Percentiles rank a stretch among this genome's conserved stretches.
These are phyloP conservation scores for Sterna hirundo DNA, from an alignment of 2,113 vertebrate species.

Conservation along the genomic window DNA sequence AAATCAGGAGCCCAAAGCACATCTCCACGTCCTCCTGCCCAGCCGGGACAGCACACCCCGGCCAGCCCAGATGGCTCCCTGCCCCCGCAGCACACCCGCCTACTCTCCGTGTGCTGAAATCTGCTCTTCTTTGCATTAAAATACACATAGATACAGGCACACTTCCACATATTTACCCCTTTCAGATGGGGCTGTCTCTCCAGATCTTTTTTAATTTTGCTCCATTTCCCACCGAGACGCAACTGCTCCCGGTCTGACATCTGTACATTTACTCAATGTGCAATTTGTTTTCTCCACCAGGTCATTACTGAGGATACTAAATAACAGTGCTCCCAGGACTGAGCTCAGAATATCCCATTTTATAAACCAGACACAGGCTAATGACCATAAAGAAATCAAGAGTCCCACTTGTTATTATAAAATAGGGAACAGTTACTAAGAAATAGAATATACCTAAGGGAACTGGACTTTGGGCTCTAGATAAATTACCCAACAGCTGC, in stretches of 20 bases:
- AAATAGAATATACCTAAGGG: slow-evolving; percentile 2
- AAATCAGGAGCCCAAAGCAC: background rate
- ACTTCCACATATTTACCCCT: fast-evolving
- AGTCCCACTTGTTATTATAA: background rate
- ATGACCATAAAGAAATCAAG: background rate
- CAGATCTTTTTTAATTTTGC: background rate
- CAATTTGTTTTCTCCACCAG: background rate
- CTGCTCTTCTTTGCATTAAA: background rate
- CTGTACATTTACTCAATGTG: background rate
- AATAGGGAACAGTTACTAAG: background rate
- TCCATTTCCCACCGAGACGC: background rate
- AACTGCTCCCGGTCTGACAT: background rate
- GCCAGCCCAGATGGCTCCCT: background rate
- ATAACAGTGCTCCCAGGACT: background rate
- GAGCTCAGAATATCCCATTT: background rate
- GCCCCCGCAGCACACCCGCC: background rate
- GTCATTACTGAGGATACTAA: background rate
- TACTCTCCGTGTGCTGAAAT: fast-evolving
- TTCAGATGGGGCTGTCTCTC: background rate
- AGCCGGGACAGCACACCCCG: background rate
- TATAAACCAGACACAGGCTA: background rate
- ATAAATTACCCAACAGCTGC: slow-evolving; percentile 1
- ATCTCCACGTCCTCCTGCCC: background rate
- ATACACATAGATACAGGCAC: fast-evolving
- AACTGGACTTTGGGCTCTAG: background rate